Base-by-base conservation (phyloP, 1,140 invertebrate genomes). In the Drosophila baimaii region DNA sequence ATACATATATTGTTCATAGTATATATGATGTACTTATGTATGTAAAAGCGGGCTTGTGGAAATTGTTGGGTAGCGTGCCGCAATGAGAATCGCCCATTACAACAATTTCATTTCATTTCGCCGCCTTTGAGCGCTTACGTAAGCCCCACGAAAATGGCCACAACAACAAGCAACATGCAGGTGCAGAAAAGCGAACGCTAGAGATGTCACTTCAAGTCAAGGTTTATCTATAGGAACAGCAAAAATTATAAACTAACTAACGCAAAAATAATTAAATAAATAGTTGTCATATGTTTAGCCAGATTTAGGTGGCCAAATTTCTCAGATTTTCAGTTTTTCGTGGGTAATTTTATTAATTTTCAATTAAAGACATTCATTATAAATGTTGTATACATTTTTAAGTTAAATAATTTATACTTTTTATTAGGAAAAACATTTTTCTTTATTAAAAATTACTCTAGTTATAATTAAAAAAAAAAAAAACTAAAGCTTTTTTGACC, bases 31-130 rank as follows among this genome's bases (percentile, higher is more conserved):
- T n/a, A n/a, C n/a, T n/a, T n/a, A n/a, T n/a, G n/a, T n/a, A n/a
- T 13, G 12, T 33, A 33, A 13, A 31, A 52, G 31, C 13, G 29
- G 58, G 17, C 6, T 15, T 19, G n/a, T 27, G 27, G 5, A 29
- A 49, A 49, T 49, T 49, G 41, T 54, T 77, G 72, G 69, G 41
- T 72, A 31, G 81, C 77, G 81, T 86, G 83, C 79, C 82, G 82
- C 83, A 82, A 79, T 79, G 83, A 88, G 85, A 86, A 86, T 86
- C 83, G 83, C 71, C 83, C 79, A 86, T 86, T 86, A 86, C 84
- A 86, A 86, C 83, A 86, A 88, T 86, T 86, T 86, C 76, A 86
- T 86, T 86, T 86, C 76, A 85, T 85, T 85, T 85, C 54, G 77
- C 82, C 82, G 83, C 83, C 84, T 86, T 81, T 73, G 52, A 63